A percentile compares a stretch with the other conserved stretches of the same genome.
Evolutionary conservation across 2,113 vertebrate species (phyloP).

Genomic region (Varanus salvator): DNA sequence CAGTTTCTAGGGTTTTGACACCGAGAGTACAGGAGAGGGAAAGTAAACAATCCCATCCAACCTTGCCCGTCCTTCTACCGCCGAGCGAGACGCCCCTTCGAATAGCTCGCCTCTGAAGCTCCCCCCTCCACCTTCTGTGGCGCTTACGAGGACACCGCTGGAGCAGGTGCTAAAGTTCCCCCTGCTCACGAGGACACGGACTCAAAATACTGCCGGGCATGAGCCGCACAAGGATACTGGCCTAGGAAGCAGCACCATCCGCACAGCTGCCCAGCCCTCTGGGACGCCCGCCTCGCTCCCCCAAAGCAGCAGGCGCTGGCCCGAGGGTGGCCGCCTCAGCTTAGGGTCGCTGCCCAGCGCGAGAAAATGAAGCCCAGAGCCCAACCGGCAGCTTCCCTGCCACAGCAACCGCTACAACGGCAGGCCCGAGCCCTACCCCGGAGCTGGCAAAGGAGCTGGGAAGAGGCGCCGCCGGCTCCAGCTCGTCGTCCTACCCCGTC

Average conservation of each 20-base stretch:
- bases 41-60: slow-evolving; percentile 16
- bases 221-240: no score
- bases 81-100: background rate
- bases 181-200: background rate
- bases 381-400: background rate
- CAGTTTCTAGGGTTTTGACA: background rate
- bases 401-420: background rate
- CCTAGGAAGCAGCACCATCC: background rate
- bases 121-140: background rate
- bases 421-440: background rate
- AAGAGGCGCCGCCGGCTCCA: background rate
- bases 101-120: background rate
- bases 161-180: slow-evolving; percentile 14
- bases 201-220: background rate
- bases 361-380: background rate
- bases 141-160: background rate
- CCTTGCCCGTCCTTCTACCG: background rate
- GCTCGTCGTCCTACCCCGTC: background rate
- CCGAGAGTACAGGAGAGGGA: background rate
- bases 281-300: background rate
- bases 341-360: rapidly evolving
- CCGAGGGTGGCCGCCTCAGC: background rate
- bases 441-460: background rate
- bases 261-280: background rate
- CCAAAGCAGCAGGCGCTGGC: background rate